Percentiles rank a stretch among this genome's conserved stretches.
These are phyloP conservation scores for Lanistes nyassanus DNA, from an alignment of 1,140 invertebrate genomes.

Conservation along the genomic window DNA sequence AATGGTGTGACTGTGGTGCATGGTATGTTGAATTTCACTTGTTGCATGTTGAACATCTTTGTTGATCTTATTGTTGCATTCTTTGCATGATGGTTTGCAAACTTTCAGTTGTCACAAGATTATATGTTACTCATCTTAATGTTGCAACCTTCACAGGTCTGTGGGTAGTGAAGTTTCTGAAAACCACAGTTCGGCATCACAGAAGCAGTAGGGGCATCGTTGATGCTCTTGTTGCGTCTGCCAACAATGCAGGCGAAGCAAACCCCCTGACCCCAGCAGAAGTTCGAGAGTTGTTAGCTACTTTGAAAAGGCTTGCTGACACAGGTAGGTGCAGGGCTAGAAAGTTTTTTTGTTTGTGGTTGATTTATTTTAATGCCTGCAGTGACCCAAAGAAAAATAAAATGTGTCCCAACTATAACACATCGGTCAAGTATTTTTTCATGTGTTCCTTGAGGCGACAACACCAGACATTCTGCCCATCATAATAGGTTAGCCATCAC, in stretches of 20 bases:
- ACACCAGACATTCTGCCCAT: not conserved
- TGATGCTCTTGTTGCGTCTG: conserved; percentile 18
- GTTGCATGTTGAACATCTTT: no score
- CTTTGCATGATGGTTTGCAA: no score
- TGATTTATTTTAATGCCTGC: not conserved
- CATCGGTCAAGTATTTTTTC: not conserved
- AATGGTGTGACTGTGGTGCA: no score
- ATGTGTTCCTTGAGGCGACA: not conserved
- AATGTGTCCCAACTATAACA: not conserved
- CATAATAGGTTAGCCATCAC: not conserved
- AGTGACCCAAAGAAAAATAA: not conserved
- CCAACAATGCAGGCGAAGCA: conserved; percentile 2
- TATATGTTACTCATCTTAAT: not conserved
- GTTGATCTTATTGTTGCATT: no score
- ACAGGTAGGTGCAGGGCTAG: conserved; percentile 35
- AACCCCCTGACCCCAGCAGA: conserved; percentile 33
- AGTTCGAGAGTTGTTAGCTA: conserved; percentile 31
- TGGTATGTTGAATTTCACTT: no score
- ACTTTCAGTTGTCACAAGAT: not conserved
- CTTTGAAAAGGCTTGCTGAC: conserved; percentile 35
- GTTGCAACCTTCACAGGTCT: no score
- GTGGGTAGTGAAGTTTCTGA: conserved; percentile 19
- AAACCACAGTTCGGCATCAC: conserved; percentile 8
- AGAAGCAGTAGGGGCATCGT: not conserved
- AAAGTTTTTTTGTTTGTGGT: not conserved